phyloP scores from a whole-genome alignment of 37 sponge, comb jelly and placozoan species.

The Oopsacas minuta region DNA sequence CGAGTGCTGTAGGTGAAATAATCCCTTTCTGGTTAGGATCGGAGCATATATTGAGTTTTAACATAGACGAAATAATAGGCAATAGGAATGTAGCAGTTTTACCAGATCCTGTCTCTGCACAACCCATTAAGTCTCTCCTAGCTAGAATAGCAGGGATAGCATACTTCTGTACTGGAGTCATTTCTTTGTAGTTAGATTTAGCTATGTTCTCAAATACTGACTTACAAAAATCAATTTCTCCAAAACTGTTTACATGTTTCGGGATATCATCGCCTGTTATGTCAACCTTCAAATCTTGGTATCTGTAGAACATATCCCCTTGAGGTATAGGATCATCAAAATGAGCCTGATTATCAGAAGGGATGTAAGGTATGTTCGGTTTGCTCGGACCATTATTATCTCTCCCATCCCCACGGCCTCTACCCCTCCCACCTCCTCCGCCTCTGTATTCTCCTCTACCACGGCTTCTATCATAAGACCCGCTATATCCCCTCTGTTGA shows the following conservation, averaged over 20 bases:
- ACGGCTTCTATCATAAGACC: neutral
- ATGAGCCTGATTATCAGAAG: slow-evolving; percentile 8
- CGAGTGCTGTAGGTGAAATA: slow-evolving; percentile 26
- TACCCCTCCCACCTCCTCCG: neutral
- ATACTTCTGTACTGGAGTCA: slow-evolving; percentile 97
- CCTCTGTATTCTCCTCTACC: neutral
- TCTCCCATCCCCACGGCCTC: neutral
- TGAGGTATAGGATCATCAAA: neutral
- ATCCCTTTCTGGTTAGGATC: neutral
- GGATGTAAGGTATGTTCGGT: neutral
- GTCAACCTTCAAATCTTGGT: slow-evolving; percentile 24
- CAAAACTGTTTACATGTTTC: neutral
- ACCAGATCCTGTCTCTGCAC: slow-evolving; percentile 99
- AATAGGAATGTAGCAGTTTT: slow-evolving; percentile 98
- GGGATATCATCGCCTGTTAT: slow-evolving; percentile 24
- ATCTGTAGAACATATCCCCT: slow-evolving; percentile 32
- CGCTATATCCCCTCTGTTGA: neutral
- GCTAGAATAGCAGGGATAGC: slow-evolving; percentile 73
- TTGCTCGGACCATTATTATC: neutral
- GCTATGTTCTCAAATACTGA: slow-evolving; percentile 26
- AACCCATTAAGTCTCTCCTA: slow-evolving; percentile 91
- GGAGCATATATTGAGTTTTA: slow-evolving; percentile 20
- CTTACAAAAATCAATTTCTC: slow-evolving; percentile 8
- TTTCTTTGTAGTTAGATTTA: slow-evolving; percentile 47
- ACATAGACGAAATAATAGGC: slow-evolving; percentile 66